A percentile compares a stretch with the other conserved stretches of the same genome.
These are phyloP conservation scores for Aporophyla lueneburgensis DNA, from an alignment of 2,888 invertebrate species.

Conservation along the genomic window DNA sequence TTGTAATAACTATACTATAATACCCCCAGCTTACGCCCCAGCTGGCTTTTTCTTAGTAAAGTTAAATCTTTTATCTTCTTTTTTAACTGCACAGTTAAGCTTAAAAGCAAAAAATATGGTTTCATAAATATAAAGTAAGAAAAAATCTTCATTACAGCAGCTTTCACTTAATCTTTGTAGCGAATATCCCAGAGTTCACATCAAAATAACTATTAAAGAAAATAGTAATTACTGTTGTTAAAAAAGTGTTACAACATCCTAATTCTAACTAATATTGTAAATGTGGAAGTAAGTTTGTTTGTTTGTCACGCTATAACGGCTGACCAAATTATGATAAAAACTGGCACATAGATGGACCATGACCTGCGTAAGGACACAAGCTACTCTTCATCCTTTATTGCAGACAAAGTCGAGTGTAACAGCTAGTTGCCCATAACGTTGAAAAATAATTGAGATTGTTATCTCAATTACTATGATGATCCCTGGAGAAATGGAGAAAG, in stretches of 20 bases:
- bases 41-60: slow-evolving; percentile 7
- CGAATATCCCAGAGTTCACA: not conserved
- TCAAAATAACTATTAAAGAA: not conserved
- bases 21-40: not conserved
- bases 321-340: no score
- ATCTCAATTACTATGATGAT: not conserved
- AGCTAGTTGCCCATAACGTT: not conserved
- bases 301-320: no score
- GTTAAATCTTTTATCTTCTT: not conserved
- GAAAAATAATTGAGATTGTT: not conserved
- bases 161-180: not conserved
- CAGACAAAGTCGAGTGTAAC: no score
- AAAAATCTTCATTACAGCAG: not conserved
- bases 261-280: no score
- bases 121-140: not conserved
- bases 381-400: no score
- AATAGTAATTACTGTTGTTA: not conserved
- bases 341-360: no score
- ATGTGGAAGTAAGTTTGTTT: no score
- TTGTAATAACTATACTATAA: slow-evolving; percentile 4
- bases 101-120: not conserved
- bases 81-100: not conserved
- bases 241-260: not conserved
- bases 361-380: no score
- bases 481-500: no score